phyloP scores from a whole-genome alignment of 2,888 invertebrate genomes.

The Fissipunctia ypsillon region DNA sequence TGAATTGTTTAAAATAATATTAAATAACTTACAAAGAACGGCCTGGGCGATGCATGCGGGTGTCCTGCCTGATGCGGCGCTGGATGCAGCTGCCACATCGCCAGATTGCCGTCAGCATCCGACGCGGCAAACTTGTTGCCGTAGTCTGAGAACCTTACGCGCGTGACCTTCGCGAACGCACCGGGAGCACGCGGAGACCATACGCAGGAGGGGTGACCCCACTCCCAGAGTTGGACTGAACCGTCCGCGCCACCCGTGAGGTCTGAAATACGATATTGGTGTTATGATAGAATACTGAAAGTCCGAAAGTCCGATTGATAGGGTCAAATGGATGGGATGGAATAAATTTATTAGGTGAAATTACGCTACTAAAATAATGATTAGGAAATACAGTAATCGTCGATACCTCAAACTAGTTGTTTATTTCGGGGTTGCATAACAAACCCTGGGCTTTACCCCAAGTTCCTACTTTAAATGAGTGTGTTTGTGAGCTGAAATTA shows the following conservation, averaged over 20 bases:
- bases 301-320: neutral
- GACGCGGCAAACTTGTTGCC: slow-evolving; percentile 99
- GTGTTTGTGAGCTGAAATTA: neutral
- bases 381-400: neutral
- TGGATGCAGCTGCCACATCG: slow-evolving; percentile 97
- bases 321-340: neutral
- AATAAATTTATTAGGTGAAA: neutral
- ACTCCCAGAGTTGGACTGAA: slow-evolving; percentile 99
- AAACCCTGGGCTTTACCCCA: neutral
- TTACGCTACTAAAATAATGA: neutral
- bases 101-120: slow-evolving; percentile 99
- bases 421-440: neutral
- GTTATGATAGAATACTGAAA: neutral
- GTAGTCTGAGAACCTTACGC: slow-evolving; percentile 98
- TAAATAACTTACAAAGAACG: slow-evolving; percentile 95
- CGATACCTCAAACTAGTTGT: neutral
- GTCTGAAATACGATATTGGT: slow-evolving; percentile 88
- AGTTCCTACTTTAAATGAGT: neutral
- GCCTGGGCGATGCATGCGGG: slow-evolving; percentile 91
- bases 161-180: slow-evolving; percentile 98
- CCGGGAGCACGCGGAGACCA: slow-evolving; percentile 97
- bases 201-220: slow-evolving; percentile 98
- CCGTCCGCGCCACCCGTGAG: slow-evolving; percentile 99
- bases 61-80: slow-evolving; percentile 90
- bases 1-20: slow-evolving; percentile 4